Evolutionary conservation across 2,888 invertebrate species (phyloP).

Genomic region (Trichogramma dendrolimi): DNA sequence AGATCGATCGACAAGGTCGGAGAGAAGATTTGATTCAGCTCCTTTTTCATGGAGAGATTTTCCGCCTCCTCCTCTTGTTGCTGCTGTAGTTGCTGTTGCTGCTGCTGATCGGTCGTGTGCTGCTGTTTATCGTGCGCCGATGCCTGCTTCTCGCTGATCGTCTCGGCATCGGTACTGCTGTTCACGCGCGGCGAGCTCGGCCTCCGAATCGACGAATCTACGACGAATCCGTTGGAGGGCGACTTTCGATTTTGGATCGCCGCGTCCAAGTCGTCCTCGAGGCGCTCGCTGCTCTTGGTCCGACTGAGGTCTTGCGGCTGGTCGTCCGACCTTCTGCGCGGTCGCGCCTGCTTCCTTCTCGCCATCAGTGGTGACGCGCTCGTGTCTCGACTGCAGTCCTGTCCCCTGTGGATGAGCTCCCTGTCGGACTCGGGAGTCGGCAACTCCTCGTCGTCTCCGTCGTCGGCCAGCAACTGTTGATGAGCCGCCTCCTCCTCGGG

Average conservation of each 20-base stretch:
- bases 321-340: constrained; percentile 79
- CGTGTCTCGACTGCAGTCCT: constrained; percentile 51
- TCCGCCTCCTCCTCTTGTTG: constrained; percentile 46
- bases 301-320: constrained; percentile 62
- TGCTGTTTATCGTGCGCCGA: constrained; percentile 6
- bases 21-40: constrained; percentile 33
- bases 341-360: constrained; percentile 79
- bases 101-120: constrained; percentile 27
- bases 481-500: constrained; percentile 50
- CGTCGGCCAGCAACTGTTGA: constrained; percentile 56
- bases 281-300: constrained; percentile 3
- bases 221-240: neutral
- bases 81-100: constrained; percentile 35
- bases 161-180: constrained; percentile 25
- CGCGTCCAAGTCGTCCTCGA: constrained; percentile 3
- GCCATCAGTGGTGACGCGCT: constrained; percentile 75
- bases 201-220: neutral
- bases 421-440: neutral
- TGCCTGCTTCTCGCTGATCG: constrained; percentile 25
- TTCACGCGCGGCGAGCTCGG: constrained; percentile 15
- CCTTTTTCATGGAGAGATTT: constrained; percentile 47
- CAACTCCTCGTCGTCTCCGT: constrained; percentile 50
- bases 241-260: constrained; percentile 10
- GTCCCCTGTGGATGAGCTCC: neutral
- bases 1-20: constrained; percentile 58